A percentile compares a stretch with the other conserved stretches of the same genome.
Conservation (phyloP, 1,140 invertebrate genomes). For the Sycophila sp. region DNA sequence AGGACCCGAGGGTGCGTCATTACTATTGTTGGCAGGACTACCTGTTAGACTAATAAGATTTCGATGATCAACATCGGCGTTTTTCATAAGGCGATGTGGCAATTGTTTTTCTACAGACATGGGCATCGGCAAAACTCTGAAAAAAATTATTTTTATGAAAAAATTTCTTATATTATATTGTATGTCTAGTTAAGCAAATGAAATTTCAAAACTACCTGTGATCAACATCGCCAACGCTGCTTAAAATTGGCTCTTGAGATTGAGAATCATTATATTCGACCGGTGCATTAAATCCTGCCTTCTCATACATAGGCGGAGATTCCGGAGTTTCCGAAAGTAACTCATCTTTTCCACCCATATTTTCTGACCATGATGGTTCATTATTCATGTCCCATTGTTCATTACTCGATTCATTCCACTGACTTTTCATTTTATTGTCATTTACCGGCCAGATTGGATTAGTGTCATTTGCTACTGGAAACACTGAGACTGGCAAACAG, state of each 20-base stretch:
- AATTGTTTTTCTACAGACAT: slow-evolving; percentile 56
- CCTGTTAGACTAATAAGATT: slow-evolving; percentile 86
- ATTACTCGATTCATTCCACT: slow-evolving; percentile 54
- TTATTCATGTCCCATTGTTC: slow-evolving; percentile 57
- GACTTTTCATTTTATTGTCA: slow-evolving; percentile 53
- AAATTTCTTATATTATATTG: not conserved
- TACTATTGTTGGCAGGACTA: slow-evolving; percentile 69
- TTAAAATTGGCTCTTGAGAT: slow-evolving; percentile 58
- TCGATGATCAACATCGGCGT: slow-evolving; percentile 80
- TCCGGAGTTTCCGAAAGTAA: slow-evolving; percentile 69
- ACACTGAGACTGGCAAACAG: slow-evolving; percentile 38
- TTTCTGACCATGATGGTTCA: slow-evolving; percentile 54
- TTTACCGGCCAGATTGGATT: slow-evolving; percentile 53
- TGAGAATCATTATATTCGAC: slow-evolving; percentile 71
- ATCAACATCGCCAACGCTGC: slow-evolving; percentile 70
- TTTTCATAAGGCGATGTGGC: slow-evolving; percentile 61
- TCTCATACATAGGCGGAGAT: slow-evolving; percentile 75
- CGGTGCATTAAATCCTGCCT: slow-evolving; percentile 65
- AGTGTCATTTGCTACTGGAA: slow-evolving; percentile 55
- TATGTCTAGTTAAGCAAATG: not conserved
- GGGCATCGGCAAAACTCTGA: slow-evolving; percentile 59
- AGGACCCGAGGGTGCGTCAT: slow-evolving; percentile 46
- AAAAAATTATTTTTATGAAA: slow-evolving; percentile 15
- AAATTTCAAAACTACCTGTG: slow-evolving; percentile 58
- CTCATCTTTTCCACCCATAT: slow-evolving; percentile 49